These are phyloP conservation scores for Poliocrania exsul DNA, from an alignment of 2,797 vertebrate species.

Conservation along the genomic window DNA sequence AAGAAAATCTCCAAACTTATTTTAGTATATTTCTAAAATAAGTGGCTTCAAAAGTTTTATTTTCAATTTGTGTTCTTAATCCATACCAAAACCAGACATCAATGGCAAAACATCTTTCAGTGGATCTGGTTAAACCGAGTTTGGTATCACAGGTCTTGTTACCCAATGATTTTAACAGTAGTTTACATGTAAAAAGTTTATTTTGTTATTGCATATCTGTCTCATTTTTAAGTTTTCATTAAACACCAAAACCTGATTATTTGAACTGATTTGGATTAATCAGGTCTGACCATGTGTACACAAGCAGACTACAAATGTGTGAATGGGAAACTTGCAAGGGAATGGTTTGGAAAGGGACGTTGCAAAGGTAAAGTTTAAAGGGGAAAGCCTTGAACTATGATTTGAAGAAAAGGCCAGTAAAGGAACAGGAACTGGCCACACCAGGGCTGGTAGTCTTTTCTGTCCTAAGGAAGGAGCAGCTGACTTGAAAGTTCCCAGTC, in stretches of 20 bases:
- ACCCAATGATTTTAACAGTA: background rate
- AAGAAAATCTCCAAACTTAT: background rate
- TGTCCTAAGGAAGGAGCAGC: slow-evolving; percentile 44
- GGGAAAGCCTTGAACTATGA: slow-evolving; percentile 48
- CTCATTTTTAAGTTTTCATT: background rate
- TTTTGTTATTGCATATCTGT: slow-evolving; percentile 37
- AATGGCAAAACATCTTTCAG: background rate
- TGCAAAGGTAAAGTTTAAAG: slow-evolving; percentile 54
- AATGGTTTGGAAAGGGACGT: slow-evolving; percentile 42
- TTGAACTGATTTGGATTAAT: slow-evolving; percentile 18
- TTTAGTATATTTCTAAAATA: slow-evolving; percentile 20
- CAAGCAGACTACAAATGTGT: slow-evolving; percentile 31
- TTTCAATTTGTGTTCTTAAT: background rate
- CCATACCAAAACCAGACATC: background rate
- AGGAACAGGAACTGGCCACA: slow-evolving; percentile 48
- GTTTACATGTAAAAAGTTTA: background rate
- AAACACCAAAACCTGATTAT: background rate
- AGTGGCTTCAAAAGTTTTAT: background rate
- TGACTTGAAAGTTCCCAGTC: slow-evolving; percentile 39
- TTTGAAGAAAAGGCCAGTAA: slow-evolving; percentile 53
- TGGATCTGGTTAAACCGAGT: background rate
- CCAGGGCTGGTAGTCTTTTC: slow-evolving; percentile 47
- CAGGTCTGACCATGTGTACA: background rate
- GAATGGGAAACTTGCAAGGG: slow-evolving; percentile 46
- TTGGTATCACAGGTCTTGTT: background rate